These are phyloP conservation scores for Rhabdomys dilectus DNA, from an alignment of 2,113 vertebrate genomes.

Conservation along the genomic window DNA sequence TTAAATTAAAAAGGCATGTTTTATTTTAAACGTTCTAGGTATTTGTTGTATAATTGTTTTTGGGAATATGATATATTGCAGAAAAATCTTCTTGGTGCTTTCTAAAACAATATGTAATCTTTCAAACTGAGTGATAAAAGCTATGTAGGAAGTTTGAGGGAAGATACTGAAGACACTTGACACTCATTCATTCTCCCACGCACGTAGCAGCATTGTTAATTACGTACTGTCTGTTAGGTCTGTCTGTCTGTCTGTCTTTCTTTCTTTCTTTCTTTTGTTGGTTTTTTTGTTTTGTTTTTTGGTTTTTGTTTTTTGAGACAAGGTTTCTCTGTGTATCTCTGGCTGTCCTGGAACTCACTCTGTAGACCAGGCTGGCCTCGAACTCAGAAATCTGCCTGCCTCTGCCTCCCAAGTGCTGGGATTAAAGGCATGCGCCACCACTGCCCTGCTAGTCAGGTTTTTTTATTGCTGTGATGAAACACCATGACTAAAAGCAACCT, in stretches of 20 bases:
- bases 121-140: not conserved
- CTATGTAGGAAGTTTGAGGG: not conserved
- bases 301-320: no score
- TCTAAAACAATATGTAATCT: not conserved
- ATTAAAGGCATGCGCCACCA: no score
- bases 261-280: no score
- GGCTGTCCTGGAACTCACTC: no score
- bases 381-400: no score
- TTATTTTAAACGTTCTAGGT: conserved; percentile 21
- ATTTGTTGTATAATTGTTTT: conserved; percentile 16
- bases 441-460: not conserved
- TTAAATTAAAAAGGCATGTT: not conserved
- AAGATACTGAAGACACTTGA: not conserved
- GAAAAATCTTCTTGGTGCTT: not conserved
- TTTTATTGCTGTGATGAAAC: not conserved
- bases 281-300: no score
- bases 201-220: not conserved
- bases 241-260: no score
- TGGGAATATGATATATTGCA: not conserved
- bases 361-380: no score
- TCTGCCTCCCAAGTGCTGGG: no score
- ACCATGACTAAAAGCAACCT: not conserved
- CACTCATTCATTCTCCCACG: not conserved
- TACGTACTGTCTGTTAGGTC: not conserved
- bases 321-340: no score